phyloP scores from a whole-genome alignment of 2,888 invertebrate genomes.

The Melieria crassipennis region DNA sequence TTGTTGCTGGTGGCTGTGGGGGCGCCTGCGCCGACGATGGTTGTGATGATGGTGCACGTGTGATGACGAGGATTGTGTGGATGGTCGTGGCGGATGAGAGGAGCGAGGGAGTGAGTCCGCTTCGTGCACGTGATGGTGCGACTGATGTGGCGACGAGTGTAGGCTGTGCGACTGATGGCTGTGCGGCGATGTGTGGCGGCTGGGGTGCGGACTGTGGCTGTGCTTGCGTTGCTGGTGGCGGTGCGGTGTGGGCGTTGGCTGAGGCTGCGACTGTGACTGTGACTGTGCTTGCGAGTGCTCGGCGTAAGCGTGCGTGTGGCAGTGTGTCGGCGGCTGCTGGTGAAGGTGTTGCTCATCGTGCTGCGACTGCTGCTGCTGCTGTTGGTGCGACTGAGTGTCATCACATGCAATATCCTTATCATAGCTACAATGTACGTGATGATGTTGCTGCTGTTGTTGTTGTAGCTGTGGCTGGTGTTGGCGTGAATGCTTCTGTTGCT shows the following conservation, averaged over 20 bases:
- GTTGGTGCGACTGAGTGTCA: constrained; percentile 58
- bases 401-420: constrained; percentile 65
- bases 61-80: constrained; percentile 43
- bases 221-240: constrained; percentile 52
- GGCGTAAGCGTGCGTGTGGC: constrained; percentile 37
- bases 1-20: constrained; percentile 42
- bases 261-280: constrained; percentile 48
- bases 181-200: constrained; percentile 59
- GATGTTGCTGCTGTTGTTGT: constrained; percentile 47
- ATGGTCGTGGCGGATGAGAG: constrained; percentile 31
- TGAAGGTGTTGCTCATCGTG: constrained; percentile 46
- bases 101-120: constrained; percentile 21
- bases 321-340: constrained; percentile 46
- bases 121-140: constrained; percentile 50
- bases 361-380: constrained; percentile 48
- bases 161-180: constrained; percentile 54
- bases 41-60: constrained; percentile 42
- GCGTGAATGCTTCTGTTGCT: constrained; percentile 49
- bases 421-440: constrained; percentile 64
- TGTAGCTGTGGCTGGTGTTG: constrained; percentile 47
- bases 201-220: constrained; percentile 51
- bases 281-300: constrained; percentile 26
- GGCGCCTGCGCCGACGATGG: constrained; percentile 44
- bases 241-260: constrained; percentile 49
- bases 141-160: constrained; percentile 53